Conservation (phyloP, 2,888 invertebrate species). For the Trissonchulus sp. region DNA sequence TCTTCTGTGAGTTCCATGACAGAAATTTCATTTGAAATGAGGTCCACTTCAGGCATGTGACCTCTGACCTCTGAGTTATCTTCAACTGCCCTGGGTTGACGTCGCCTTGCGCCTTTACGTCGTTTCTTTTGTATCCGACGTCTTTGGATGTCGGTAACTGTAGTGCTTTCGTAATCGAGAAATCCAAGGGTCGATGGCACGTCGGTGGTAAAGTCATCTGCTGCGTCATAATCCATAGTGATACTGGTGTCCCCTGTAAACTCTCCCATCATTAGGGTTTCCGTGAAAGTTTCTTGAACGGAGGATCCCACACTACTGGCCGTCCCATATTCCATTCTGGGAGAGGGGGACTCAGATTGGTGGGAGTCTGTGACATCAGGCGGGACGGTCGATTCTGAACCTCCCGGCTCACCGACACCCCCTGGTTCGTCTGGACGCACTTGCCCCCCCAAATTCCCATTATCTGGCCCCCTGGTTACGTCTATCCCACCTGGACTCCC, state of each 20-base stretch:
- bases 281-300: too few relatives aligned
- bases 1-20: constrained; percentile 1
- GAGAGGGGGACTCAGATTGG: too few relatives aligned
- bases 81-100: not conserved
- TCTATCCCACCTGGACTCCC: not conserved
- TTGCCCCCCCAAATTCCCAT: not conserved
- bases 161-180: too few relatives aligned
- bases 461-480: not conserved
- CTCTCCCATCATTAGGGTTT: not conserved
- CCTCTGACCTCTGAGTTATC: not conserved
- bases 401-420: not conserved
- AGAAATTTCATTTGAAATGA: constrained; percentile 8
- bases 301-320: too few relatives aligned
- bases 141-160: too few relatives aligned
- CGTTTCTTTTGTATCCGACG: not conserved
- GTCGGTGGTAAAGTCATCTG: too few relatives aligned
- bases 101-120: not conserved
- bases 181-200: too few relatives aligned
- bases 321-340: too few relatives aligned
- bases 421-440: not conserved
- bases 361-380: too few relatives aligned
- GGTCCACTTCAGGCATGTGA: constrained; percentile 1
- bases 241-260: not conserved
- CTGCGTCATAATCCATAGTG: not conserved
- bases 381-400: too few relatives aligned